Base-by-base conservation (phyloP, 2,113 vertebrate genomes). In the Pseudorhombus dupliciocellatus region DNA sequence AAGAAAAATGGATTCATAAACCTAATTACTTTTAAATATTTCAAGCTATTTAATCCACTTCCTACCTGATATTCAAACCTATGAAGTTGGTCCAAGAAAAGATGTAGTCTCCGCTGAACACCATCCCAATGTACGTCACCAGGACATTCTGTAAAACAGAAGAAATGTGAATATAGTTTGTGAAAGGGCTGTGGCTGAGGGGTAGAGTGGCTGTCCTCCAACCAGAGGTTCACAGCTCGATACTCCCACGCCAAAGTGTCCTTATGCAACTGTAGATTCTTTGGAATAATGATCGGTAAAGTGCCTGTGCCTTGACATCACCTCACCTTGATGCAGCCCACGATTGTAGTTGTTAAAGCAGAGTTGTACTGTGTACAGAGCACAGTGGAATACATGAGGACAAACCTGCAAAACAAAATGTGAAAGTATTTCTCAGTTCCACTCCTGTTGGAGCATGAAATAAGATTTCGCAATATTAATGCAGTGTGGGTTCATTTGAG, bases 281-380 rank as follows among this genome's bases (percentile, higher is more conserved):
- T n/a, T n/a, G n/a, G n/a, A n/a, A n/a, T n/a, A n/a, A n/a, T n/a
- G n/a, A n/a, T n/a, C n/a, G n/a, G n/a, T n/a, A n/a, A n/a, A n/a
- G 48, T 22, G 12, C 55, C 8, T 4, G 1, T 57, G 4, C 22
- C 11, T n/a, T 79, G 18, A 9, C 31, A 20, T 1, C 25, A 6
- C 16, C 56, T 88, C 54, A 99, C 98, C 94, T 99, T 99, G 89
- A 99, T 94, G 79, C 98, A 99, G 68, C 98, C 98, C 76, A 99
- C 96, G 24, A 99, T 99, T 20, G 96, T 96, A 48, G 98, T 99
- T 18, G 98, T 99, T 12, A 99, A 92, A 25, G 98, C 97, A 2
- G 98, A 99, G 79, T 99, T 99, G 87, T 99, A 96, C 74, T 98
- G 97, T n/a, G 97, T 99, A 79, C 98, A 99, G 4, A 99, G 94